phyloP scores from a whole-genome alignment of 2,888 invertebrate species.

The Nasonovia ribisnigri region DNA sequence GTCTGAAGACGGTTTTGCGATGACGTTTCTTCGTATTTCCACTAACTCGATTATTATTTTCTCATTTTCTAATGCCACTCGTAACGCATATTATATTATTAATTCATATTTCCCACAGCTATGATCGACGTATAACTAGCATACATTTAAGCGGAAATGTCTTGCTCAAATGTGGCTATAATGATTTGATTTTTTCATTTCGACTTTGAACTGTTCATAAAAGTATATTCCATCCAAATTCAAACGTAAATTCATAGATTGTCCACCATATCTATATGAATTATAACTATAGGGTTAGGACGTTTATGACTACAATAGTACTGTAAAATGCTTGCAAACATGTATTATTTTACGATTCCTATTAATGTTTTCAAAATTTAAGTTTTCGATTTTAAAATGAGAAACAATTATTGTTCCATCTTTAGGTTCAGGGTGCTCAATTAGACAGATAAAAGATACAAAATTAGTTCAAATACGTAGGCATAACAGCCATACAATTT shows the following conservation, averaged over 20 bases:
- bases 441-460: background rate
- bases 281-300: background rate
- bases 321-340: background rate
- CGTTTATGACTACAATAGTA: background rate
- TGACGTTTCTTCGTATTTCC: background rate
- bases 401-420: background rate
- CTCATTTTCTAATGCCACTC: background rate
- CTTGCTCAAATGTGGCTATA: too few relatives aligned
- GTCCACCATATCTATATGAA: background rate
- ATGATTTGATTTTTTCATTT: background rate
- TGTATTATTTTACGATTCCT: background rate
- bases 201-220: background rate
- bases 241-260: background rate
- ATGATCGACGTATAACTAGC: too few relatives aligned
- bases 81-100: background rate
- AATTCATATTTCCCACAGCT: too few relatives aligned
- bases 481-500: background rate
- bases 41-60: background rate
- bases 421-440: background rate
- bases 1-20: background rate
- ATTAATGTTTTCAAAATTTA: background rate
- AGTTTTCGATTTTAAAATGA: background rate
- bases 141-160: too few relatives aligned
- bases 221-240: background rate
- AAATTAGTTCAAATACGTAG: background rate